phyloP scores from a whole-genome alignment of 1,140 invertebrate genomes.

The Brachionus calyciflorus region DNA sequence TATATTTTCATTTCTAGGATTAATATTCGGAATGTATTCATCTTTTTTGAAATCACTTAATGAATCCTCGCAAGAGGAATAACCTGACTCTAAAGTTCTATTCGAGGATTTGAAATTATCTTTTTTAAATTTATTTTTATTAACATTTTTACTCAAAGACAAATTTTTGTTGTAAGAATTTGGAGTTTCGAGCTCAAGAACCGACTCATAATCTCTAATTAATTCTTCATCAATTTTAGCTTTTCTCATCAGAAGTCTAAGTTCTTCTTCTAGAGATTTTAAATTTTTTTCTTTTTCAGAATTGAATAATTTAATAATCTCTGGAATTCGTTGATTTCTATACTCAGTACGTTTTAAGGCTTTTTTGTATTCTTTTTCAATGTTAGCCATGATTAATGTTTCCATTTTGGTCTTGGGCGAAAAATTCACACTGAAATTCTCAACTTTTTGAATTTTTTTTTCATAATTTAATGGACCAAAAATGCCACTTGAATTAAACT shows the following conservation, averaged over 20 bases:
- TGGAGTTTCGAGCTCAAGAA: not conserved
- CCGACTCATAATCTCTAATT: not conserved
- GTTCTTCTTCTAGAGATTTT: not conserved
- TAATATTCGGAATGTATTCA: not conserved
- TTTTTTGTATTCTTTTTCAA: not conserved
- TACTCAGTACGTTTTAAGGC: not conserved
- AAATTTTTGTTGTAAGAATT: constrained; percentile 16
- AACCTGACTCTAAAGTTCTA: constrained; percentile 11
- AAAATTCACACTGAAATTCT: not conserved
- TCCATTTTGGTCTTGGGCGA: not conserved
- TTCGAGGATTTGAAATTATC: constrained; percentile 3
- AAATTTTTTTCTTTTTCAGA: not conserved
- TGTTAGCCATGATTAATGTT: not conserved
- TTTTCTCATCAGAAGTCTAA: constrained; percentile 19
- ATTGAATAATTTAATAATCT: not conserved
- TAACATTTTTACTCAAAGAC: too few relatives aligned
- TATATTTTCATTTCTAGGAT: not conserved
- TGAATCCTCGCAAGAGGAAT: constrained; percentile 19
- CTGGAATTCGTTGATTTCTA: not conserved
- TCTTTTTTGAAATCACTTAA: not conserved
- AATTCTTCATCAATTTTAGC: constrained; percentile 1
- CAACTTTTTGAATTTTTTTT: not conserved
- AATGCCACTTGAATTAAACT: not conserved
- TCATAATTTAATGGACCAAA: not conserved
- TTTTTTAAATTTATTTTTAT: not conserved